A percentile compares a stretch with the other conserved stretches of the same genome.
These are phyloP conservation scores for Drosophila jambulina DNA, from an alignment of 1,140 invertebrate species.

Conservation along the genomic window DNA sequence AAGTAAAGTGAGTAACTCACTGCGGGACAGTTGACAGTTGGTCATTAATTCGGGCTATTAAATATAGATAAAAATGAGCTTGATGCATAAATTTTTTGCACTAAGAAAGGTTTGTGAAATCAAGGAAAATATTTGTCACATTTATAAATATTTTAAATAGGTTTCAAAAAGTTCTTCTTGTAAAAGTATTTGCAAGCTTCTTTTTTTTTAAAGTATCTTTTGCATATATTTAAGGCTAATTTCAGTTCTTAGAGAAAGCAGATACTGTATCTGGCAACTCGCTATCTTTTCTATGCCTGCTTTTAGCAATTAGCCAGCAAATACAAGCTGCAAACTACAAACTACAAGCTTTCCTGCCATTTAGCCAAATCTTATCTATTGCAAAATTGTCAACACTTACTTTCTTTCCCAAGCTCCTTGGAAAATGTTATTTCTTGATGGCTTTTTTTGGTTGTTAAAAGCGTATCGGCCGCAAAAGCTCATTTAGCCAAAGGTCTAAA, in stretches of 20 bases:
- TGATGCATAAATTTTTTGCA: too few relatives aligned
- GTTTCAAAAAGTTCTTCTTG: not conserved
- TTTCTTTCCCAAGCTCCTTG: constrained; percentile 24
- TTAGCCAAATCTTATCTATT: constrained; percentile 11
- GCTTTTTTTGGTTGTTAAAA: constrained; percentile 10
- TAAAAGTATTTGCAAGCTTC: not conserved
- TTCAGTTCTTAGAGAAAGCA: not conserved
- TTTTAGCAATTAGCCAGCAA: not conserved
- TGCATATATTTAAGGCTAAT: not conserved
- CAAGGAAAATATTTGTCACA: not conserved
- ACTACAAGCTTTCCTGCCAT: constrained; percentile 1
- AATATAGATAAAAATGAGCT: not conserved
- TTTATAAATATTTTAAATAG: not conserved
- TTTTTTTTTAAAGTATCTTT: not conserved
- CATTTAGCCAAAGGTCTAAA: constrained; percentile 27
- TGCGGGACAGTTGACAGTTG: not conserved
- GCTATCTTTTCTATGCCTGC: not conserved
- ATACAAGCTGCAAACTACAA: not conserved
- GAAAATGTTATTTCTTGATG: not conserved
- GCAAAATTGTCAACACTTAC: constrained; percentile 15
- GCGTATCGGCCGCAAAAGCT: constrained; percentile 19
- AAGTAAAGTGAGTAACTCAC: constrained; percentile 10
- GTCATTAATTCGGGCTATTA: not conserved
- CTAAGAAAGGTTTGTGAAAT: not conserved
- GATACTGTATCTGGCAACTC: not conserved